Base-by-base conservation (phyloP, 2,113 vertebrate genomes). In the Neolamprologus tretocephalus region DNA sequence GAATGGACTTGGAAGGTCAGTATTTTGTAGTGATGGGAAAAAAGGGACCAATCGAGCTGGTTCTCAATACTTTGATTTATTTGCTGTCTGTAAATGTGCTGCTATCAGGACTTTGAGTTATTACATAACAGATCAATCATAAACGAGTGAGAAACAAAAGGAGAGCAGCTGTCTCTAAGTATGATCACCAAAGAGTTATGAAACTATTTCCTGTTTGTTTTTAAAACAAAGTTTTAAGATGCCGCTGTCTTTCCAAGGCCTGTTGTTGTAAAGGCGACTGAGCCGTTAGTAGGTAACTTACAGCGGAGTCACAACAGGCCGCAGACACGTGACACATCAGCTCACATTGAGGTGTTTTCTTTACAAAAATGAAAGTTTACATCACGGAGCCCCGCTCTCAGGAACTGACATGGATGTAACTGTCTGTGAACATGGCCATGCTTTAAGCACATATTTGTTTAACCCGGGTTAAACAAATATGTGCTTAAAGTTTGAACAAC, bases 341-440 rank as follows among this genome's bases (percentile, higher is more conserved):
- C 26, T 0, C 57, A 61, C 57, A 31, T 9, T 28, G 1, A 31
- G 58, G 2, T 7, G 16, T 63, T 10, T 33, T 4, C 28, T 61
- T 33, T 2, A 28, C 13, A 0, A 2, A 55, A 14, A 14, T 57
- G 7, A 57, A 9, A 11, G 58, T 19, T 61, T 0, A 33, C 28
- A 6, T 31, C 28, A 3, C 14, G 0, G 14, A 61, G 57, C 57
- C 14, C 57, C 6, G 0, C 57, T 31, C 57, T 61, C 57, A 58
- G 8, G 0, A 0, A 28, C 13, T 0, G 5, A 31, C 57, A 0
- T 2, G 57, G 57, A 28, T 9, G 55, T 5, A 28, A 9, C 55
- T 58, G 4, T 5, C 1, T 28, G 57, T 31, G 26, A 31, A 31
- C 14, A 16, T 8, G 54, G 23, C 23, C 54, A 5, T 14, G 53